A percentile compares a stretch with the other conserved stretches of the same genome.
Conservation (phyloP, 2,113 vertebrate species). For the Xenus cinereus region DNA sequence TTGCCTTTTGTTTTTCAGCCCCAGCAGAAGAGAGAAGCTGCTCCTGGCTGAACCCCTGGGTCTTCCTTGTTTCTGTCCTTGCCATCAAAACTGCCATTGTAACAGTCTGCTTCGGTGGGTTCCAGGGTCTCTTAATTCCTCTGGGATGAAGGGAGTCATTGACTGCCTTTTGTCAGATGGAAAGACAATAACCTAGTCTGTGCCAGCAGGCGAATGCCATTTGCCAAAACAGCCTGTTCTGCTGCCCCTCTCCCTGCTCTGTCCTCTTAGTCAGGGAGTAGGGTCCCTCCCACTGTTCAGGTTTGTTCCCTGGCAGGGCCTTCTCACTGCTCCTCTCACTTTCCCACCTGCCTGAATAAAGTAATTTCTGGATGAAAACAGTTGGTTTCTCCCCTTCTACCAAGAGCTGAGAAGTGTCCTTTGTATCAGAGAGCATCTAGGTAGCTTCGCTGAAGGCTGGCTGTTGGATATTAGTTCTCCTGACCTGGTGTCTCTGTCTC, state of each 20-base stretch:
- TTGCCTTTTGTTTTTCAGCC: conserved; percentile 8
- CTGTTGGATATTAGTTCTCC: not conserved
- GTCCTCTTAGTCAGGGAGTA: not conserved
- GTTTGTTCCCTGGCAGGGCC: not conserved
- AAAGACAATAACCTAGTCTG: not conserved
- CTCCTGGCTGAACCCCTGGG: not conserved
- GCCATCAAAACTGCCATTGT: not conserved
- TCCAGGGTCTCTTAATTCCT: not conserved
- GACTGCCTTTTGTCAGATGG: not conserved
- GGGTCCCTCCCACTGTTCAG: not conserved
- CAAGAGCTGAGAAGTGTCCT: not conserved
- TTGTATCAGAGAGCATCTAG: not conserved
- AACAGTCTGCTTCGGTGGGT: not conserved
- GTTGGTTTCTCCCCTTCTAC: not conserved
- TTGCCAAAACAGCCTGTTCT: not conserved
- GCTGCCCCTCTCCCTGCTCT: not conserved
- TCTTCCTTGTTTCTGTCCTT: not conserved
- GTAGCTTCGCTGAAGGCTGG: not conserved
- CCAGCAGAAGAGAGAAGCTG: not conserved
- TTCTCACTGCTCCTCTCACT: not conserved
- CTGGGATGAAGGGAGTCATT: not conserved
- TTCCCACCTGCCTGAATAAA: not conserved
- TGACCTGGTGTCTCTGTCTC: not conserved
- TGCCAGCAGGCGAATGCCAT: not conserved
- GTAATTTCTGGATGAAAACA: not conserved